Evolutionary conservation across 30 jellyfish, hydroid and myxozoan genomes (phyloP).

Genomic region (Turritopsis rubra): DNA sequence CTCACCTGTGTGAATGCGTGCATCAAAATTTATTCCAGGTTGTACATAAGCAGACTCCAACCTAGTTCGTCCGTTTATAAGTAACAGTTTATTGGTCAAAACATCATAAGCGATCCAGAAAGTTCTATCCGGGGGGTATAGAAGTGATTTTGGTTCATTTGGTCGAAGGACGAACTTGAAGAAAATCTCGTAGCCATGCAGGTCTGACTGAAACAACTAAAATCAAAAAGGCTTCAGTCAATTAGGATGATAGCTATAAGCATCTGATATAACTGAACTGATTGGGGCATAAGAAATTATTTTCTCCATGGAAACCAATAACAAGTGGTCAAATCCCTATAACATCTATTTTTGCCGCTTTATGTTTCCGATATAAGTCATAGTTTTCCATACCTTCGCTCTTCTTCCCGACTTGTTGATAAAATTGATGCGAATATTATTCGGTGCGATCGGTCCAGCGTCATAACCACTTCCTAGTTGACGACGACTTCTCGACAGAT

Average conservation of each 20-base stretch:
- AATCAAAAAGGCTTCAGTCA: neutral
- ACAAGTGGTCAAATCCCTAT: too few species aligned
- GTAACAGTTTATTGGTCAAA: constrained; percentile 39
- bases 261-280: neutral
- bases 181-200: constrained; percentile 17
- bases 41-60: constrained; percentile 11
- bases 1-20: constrained; percentile 18
- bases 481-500: neutral
- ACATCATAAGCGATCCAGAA: constrained; percentile 62
- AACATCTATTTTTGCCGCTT: too few species aligned
- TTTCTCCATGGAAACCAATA: too few species aligned
- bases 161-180: constrained; percentile 60
- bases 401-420: constrained; percentile 78
- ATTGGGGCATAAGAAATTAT: neutral
- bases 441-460: constrained; percentile 3
- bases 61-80: constrained; percentile 42
- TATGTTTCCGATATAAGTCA: too few species aligned
- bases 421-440: constrained; percentile 31
- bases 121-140: constrained; percentile 42
- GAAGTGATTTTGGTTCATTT: constrained; percentile 61
- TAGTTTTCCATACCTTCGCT: constrained; percentile 44
- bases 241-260: neutral
- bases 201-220: constrained; percentile 28
- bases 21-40: constrained; percentile 17
- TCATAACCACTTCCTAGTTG: constrained; percentile 11